phyloP scores from a whole-genome alignment of 2,113 vertebrate species.

The Chascanopsetta lugubris region DNA sequence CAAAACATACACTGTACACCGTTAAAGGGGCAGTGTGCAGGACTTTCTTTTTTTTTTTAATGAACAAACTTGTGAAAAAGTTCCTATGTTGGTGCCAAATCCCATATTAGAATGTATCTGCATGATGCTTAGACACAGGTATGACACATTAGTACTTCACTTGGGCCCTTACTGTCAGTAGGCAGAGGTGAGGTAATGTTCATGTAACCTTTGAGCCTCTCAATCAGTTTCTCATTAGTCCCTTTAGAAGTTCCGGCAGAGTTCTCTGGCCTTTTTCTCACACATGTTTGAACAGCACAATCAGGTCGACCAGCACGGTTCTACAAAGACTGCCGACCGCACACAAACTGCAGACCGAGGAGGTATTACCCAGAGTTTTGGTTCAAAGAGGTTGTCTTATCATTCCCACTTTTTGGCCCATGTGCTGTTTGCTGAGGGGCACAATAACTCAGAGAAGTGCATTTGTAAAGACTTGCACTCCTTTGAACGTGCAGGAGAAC shows the following conservation, averaged over 20 bases:
- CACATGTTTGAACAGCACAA: constrained; percentile 32
- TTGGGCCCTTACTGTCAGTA: background rate
- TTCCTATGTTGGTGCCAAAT: too few relatives aligned
- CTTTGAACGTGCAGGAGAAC: too few relatives aligned
- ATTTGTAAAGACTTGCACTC: too few relatives aligned
- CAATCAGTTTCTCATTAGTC: background rate
- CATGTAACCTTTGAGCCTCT: background rate
- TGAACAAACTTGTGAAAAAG: too few relatives aligned
- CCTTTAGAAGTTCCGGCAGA: background rate
- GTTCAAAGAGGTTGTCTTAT: constrained; percentile 14
- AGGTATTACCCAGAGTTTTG: background rate
- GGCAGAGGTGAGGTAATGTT: background rate
- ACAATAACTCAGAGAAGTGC: constrained; percentile 7
- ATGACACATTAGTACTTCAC: background rate
- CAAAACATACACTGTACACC: too few relatives aligned
- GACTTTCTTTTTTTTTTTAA: too few relatives aligned
- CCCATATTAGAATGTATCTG: background rate
- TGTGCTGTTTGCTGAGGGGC: constrained; percentile 13
- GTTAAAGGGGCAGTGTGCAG: too few relatives aligned
- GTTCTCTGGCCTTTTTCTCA: constrained; percentile 7
- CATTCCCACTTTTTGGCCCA: background rate
- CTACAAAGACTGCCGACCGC: constrained; percentile 10
- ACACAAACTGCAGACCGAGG: constrained; percentile 1
- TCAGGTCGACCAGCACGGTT: constrained; percentile 12
- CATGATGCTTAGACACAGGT: background rate